Evolutionary conservation across 2,113 vertebrate genomes (phyloP).

Genomic region (Potamarius usumacintae): DNA sequence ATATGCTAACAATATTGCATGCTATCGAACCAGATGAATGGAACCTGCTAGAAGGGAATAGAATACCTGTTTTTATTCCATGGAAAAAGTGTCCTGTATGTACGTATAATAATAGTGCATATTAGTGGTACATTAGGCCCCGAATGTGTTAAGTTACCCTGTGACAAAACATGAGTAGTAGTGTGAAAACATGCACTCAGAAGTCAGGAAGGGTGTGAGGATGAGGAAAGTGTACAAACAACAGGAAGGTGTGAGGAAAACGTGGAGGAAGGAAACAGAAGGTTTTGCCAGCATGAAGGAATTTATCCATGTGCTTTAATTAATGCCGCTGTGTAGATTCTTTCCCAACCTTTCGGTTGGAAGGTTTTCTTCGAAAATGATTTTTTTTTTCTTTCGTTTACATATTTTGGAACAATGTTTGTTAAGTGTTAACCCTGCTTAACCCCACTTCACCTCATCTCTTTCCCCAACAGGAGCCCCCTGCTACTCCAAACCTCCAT

Average conservation of each 20-base stretch:
- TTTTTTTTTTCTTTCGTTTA: not conserved
- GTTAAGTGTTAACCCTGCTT: slow-evolving; percentile 25
- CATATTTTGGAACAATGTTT: slow-evolving; percentile 5
- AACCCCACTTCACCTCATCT: slow-evolving; percentile 50
- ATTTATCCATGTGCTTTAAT: slow-evolving; percentile 16
- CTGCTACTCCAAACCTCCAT: slow-evolving; percentile 84
- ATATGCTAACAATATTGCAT: too few species aligned
- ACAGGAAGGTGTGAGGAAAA: not conserved
- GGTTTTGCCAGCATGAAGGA: not conserved
- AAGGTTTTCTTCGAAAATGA: not conserved
- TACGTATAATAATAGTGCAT: too few species aligned
- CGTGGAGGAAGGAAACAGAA: not conserved
- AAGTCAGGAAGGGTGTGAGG: slow-evolving; percentile 40
- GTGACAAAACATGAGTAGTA: not conserved
- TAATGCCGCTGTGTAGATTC: not conserved
- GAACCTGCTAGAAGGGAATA: too few species aligned
- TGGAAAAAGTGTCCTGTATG: too few species aligned
- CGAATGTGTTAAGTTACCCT: not conserved
- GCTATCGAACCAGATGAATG: too few species aligned
- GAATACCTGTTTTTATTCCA: too few species aligned
- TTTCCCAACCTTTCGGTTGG: too few species aligned
- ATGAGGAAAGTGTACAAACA: slow-evolving; percentile 38
- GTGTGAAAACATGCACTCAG: not conserved
- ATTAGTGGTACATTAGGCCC: not conserved
- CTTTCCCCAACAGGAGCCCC: slow-evolving; percentile 72